Conservation (phyloP, 2,797 vertebrate species). For the Philypnodon macrostomus region DNA sequence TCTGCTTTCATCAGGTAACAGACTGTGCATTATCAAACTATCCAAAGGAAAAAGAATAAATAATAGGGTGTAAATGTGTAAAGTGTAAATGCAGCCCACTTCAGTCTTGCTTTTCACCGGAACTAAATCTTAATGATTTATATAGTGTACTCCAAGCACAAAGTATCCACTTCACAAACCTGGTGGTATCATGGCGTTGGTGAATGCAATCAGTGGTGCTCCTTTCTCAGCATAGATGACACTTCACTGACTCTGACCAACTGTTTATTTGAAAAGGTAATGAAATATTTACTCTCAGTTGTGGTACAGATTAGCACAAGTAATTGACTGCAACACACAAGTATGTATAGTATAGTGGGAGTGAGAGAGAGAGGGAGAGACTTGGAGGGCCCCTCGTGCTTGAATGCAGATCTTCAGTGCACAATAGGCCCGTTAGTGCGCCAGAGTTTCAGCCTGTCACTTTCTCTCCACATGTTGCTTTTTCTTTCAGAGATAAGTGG, state of each 20-base stretch:
- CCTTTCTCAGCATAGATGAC: constrained; percentile 83
- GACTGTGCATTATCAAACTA: too few species aligned
- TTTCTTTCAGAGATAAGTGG: constrained; percentile 99
- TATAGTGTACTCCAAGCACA: constrained; percentile 55
- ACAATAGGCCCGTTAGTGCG: constrained; percentile 89
- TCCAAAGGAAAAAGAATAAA: too few species aligned
- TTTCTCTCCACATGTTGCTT: constrained; percentile 98
- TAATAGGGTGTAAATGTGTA: constrained; percentile 30
- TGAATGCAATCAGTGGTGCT: constrained; percentile 64
- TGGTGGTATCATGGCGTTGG: constrained; percentile 55
- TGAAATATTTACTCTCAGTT: constrained; percentile 99
- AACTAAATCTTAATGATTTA: constrained; percentile 62
- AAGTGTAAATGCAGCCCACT: constrained; percentile 55
- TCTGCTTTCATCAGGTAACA: too few species aligned
- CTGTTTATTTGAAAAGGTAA: constrained; percentile 99
- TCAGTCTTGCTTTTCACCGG: constrained; percentile 53
- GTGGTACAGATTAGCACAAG: constrained; percentile 97
- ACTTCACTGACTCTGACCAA: constrained; percentile 93
- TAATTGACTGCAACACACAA: constrained; percentile 94
- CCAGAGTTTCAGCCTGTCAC: constrained; percentile 94
- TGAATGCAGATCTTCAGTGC: constrained; percentile 91
- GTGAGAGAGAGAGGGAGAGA: constrained; percentile 46
- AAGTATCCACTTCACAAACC: constrained; percentile 59
- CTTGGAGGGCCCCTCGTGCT: constrained; percentile 89
- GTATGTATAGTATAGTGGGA: constrained; percentile 56